Percentiles rank a stretch among this genome's conserved stretches.
These are phyloP conservation scores for Callocephalon fimbriatum DNA, from an alignment of 2,113 vertebrate species.

Conservation along the genomic window DNA sequence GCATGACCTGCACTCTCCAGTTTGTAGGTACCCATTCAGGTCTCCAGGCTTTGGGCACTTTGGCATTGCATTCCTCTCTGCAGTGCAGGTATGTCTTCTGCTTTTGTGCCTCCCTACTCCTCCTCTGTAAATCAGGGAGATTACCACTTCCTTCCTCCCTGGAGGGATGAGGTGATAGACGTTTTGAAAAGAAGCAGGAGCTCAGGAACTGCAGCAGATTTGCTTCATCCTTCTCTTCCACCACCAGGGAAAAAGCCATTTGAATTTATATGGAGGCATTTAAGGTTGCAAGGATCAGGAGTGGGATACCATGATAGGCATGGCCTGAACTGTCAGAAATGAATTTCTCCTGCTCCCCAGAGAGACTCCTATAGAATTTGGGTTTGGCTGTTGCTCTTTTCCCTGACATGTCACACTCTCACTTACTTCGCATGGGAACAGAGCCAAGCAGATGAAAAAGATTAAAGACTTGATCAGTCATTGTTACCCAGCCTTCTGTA, in stretches of 20 bases:
- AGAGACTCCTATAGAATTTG: not conserved
- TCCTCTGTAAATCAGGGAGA: not conserved
- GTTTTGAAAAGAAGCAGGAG: not conserved
- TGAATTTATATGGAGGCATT: not conserved
- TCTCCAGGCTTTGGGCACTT: not conserved
- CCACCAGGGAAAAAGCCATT: not conserved
- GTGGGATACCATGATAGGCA: not conserved
- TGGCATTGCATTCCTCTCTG: not conserved
- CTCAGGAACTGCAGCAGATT: not conserved
- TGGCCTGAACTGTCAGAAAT: not conserved
- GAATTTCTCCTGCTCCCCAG: not conserved
- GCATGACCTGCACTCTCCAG: not conserved
- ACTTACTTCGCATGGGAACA: not conserved
- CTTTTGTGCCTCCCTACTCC: not conserved
- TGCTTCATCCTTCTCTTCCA: not conserved
- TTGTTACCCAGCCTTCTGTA: not conserved
- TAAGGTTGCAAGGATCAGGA: not conserved
- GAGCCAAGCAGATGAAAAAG: not conserved
- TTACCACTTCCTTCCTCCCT: not conserved
- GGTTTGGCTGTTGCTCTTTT: not conserved
- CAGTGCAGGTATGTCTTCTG: not conserved
- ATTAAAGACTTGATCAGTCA: not conserved
- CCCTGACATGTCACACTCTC: not conserved
- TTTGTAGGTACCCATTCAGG: not conserved
- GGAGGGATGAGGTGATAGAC: rapidly evolving